Evolutionary conservation across 2,797 vertebrate species (phyloP).

Genomic region (Pipistrellus pipistrellus): DNA sequence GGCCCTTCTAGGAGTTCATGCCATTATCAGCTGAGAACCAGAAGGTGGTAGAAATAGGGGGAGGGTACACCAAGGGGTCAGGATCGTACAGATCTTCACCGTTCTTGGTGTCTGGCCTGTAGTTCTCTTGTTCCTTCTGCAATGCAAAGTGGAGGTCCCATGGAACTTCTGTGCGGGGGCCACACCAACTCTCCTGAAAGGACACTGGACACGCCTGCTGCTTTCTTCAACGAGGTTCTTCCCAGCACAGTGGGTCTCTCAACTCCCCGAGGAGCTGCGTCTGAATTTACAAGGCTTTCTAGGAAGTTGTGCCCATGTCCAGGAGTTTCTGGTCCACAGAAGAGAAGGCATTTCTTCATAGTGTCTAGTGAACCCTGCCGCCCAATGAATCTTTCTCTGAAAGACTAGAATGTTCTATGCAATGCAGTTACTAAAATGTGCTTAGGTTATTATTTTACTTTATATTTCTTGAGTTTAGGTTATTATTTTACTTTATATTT

Average conservation of each 20-base stretch:
- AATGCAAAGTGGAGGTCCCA: background rate
- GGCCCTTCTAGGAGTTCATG: background rate
- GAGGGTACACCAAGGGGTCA: background rate
- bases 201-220: background rate
- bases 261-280: background rate
- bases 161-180: background rate
- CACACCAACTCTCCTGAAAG: background rate
- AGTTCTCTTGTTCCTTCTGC: slow-evolving; percentile 34
- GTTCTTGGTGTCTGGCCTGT: background rate
- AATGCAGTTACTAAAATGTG: slow-evolving; percentile 7
- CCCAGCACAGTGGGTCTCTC: background rate
- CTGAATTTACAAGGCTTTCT: background rate
- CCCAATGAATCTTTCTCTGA: background rate
- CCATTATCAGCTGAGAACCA: background rate
- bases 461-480: slow-evolving; percentile 30
- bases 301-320: background rate
- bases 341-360: background rate
- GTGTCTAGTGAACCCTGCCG: background rate
- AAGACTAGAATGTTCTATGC: background rate
- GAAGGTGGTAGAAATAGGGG: background rate
- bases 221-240: background rate
- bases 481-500: slow-evolving; percentile 47
- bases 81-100: background rate
- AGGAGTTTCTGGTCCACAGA: background rate
- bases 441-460: slow-evolving; percentile 1